A percentile compares a stretch with the other conserved stretches of the same genome.
Evolutionary conservation across 2,888 invertebrate species (phyloP).

Genomic region (Plemyria rubiginata): DNA sequence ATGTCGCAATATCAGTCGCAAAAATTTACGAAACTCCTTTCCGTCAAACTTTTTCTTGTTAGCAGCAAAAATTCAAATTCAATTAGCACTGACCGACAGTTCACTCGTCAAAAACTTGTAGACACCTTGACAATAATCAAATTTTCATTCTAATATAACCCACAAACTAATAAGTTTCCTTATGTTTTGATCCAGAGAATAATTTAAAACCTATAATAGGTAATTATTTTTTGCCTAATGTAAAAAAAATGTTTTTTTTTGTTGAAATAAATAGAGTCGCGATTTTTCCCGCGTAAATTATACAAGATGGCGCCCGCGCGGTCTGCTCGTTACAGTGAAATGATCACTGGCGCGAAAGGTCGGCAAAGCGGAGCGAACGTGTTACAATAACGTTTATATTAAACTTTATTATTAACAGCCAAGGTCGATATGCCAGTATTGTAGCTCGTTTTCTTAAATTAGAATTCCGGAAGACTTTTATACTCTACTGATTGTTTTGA

Average conservation of each 20-base stretch:
- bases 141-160: not conserved
- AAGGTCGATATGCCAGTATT: conserved; percentile 30
- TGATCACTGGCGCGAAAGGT: conserved; percentile 68
- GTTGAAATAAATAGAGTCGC: not conserved
- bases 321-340: conserved; percentile 71
- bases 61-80: conserved; percentile 3
- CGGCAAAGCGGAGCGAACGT: conserved; percentile 56
- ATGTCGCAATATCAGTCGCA: conserved; percentile 14
- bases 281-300: conserved; percentile 33
- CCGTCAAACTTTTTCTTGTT: conserved; percentile 5
- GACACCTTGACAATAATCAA: not conserved
- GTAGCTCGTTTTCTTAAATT: conserved; percentile 34
- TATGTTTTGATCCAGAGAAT: too few species aligned
- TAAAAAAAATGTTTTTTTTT: not conserved
- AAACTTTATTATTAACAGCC: conserved; percentile 34
- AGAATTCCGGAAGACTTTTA: conserved; percentile 23
- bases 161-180: too few species aligned
- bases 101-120: conserved; percentile 1
- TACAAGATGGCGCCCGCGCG: conserved; percentile 43
- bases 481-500: not conserved
- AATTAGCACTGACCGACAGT: not conserved
- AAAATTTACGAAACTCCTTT: conserved; percentile 15
- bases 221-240: too few species aligned
- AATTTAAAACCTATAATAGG: too few species aligned
- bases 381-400: conserved; percentile 36